Percentiles rank a stretch among this genome's conserved stretches.
Evolutionary conservation across 2,797 vertebrate species (phyloP).

Genomic region (Amblyraja radiata): DNA sequence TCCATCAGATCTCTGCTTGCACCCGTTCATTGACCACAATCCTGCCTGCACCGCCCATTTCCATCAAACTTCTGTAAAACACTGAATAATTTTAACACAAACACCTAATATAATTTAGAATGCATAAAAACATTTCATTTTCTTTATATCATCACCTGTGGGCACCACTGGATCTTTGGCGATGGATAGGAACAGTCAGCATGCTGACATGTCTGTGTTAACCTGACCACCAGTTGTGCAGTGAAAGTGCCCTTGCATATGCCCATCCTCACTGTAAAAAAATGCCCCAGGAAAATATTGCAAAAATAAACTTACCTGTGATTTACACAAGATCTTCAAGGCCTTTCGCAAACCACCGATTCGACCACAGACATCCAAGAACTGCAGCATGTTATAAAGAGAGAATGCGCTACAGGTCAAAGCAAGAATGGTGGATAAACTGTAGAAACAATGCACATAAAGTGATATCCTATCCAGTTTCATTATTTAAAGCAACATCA

Average conservation of each 20-base stretch:
- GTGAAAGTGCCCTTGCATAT: background rate
- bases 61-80: too few relatives aligned
- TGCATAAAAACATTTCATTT: background rate
- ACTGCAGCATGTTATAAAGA: slow-evolving; percentile 61
- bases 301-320: slow-evolving; percentile 69
- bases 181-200: background rate
- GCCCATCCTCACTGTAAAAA: background rate
- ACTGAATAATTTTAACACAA: background rate
- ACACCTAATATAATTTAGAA: background rate
- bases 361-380: slow-evolving; percentile 88
- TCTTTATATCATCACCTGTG: background rate
- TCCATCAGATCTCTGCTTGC: too few relatives aligned
- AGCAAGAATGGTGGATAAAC: background rate
- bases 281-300: too few relatives aligned
- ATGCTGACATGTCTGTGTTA: background rate
- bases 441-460: background rate
- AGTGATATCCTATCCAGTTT: background rate
- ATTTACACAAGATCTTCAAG: slow-evolving; percentile 76
- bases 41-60: too few relatives aligned
- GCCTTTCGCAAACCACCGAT: slow-evolving; percentile 82
- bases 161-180: too few relatives aligned
- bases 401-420: background rate
- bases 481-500: background rate
- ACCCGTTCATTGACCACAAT: too few relatives aligned
- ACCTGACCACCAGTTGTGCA: background rate